Conservation (phyloP, 1,140 invertebrate genomes). For the Stratiolaelaps scimitus region DNA sequence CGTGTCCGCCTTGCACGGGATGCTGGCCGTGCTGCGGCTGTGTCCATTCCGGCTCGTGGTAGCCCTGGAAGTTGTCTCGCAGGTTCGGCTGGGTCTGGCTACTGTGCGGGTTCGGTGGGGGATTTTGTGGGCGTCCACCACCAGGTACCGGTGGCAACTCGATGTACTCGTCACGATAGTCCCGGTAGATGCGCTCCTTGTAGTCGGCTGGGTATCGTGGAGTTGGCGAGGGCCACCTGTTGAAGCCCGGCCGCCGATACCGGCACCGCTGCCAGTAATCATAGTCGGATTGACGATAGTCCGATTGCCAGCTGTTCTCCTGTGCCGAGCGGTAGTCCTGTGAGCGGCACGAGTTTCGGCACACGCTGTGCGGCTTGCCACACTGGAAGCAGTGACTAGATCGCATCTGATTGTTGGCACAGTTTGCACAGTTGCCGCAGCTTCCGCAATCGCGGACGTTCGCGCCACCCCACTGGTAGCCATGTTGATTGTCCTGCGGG, state of each 20-base stretch:
- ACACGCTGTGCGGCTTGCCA: slow-evolving; percentile 26
- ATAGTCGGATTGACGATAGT: slow-evolving; percentile 24
- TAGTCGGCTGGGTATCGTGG: slow-evolving; percentile 34
- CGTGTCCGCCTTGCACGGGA: too few relatives aligned
- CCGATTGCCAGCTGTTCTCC: neutral
- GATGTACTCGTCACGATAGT: slow-evolving; percentile 25
- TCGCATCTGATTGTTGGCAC: slow-evolving; percentile 21
- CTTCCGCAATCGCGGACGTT: slow-evolving; percentile 13
- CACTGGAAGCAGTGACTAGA: slow-evolving; percentile 28
- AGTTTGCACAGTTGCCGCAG: slow-evolving; percentile 20
- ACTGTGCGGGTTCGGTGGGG: neutral
- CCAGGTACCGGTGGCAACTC: neutral
- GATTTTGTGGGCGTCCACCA: neutral
- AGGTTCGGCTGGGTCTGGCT: neutral
- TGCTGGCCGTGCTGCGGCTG: neutral
- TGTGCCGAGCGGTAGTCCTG: neutral
- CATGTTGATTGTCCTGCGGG: slow-evolving; percentile 32
- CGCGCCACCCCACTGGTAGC: too few relatives aligned
- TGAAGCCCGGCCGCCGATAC: slow-evolving; percentile 22
- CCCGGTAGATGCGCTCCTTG: slow-evolving; percentile 6
- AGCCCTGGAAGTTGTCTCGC: slow-evolving; percentile 14
- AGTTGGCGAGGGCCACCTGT: slow-evolving; percentile 30
- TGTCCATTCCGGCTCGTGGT: slow-evolving; percentile 19
- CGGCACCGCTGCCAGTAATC: slow-evolving; percentile 28
- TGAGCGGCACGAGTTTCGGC: slow-evolving; percentile 4